phyloP scores from a whole-genome alignment of 2,797 vertebrate genomes.

The Bradypodion ventrale region DNA sequence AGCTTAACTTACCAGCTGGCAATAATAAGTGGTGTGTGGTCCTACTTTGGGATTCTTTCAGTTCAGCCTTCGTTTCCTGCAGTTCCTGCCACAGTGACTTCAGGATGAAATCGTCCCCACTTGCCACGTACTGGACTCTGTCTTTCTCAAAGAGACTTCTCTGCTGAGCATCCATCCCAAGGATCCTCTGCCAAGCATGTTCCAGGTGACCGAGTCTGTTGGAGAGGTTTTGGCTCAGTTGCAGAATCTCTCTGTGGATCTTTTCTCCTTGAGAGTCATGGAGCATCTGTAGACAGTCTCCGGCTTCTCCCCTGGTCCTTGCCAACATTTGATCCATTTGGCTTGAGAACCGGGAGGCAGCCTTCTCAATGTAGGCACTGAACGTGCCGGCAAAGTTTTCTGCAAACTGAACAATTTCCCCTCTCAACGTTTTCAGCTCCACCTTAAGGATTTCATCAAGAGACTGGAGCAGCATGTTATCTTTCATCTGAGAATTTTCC shows the following conservation, averaged over 20 bases:
- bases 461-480: conserved; percentile 92
- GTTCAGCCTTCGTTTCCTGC: conserved; percentile 70
- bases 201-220: conserved; percentile 79
- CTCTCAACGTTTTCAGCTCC: conserved; percentile 83
- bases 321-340: conserved; percentile 74
- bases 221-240: conserved; percentile 69
- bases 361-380: conserved; percentile 65
- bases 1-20: conserved; percentile 82
- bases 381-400: conserved; percentile 72
- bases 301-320: conserved; percentile 64
- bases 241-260: conserved; percentile 78
- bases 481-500: conserved; percentile 97
- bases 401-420: conserved; percentile 83
- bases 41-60: conserved; percentile 74
- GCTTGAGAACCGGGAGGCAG: conserved; percentile 63
- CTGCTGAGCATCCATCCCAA: conserved; percentile 53
- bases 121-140: conserved; percentile 43
- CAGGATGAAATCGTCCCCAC: conserved; percentile 54
- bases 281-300: conserved; percentile 35
- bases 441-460: conserved; percentile 83
- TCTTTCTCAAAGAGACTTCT: conserved; percentile 64
- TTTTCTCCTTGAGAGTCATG: conserved; percentile 59
- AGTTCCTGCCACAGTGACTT: conserved; percentile 70
- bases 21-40: conserved; percentile 68
- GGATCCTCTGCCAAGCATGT: conserved; percentile 65